Conservation (phyloP, 1,140 invertebrate genomes). For the Physella acuta region DNA sequence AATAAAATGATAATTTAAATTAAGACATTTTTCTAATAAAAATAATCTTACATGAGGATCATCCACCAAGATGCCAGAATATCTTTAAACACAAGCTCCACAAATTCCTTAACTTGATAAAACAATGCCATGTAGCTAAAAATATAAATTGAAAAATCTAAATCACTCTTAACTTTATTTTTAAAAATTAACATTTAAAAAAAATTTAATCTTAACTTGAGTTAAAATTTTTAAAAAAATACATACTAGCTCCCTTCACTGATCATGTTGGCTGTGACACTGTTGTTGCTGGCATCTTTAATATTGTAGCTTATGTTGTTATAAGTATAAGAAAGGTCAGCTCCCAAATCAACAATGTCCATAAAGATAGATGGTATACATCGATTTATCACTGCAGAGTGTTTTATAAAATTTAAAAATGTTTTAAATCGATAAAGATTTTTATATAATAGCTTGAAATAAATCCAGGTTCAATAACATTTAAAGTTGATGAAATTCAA, state of each 20-base stretch:
- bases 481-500: too few species aligned
- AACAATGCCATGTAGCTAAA: constrained; percentile 49
- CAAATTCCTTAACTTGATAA: constrained; percentile 58
- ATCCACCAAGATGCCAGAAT: constrained; percentile 71
- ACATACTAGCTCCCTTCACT: constrained; percentile 48
- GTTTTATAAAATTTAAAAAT: too few species aligned
- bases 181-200: too few species aligned
- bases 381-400: constrained; percentile 62
- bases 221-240: too few species aligned
- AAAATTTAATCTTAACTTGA: too few species aligned
- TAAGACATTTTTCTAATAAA: too few species aligned
- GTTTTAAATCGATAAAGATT: too few species aligned
- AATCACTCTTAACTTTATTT: too few species aligned
- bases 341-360: constrained; percentile 31
- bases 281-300: constrained; percentile 22
- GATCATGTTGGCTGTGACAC: constrained; percentile 40
- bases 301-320: constrained; percentile 21
- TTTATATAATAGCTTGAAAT: too few species aligned
- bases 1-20: too few species aligned
- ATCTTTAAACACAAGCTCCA: constrained; percentile 75
- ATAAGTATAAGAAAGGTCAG: constrained; percentile 27
- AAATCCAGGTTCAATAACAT: too few species aligned
- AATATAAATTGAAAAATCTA: too few species aligned
- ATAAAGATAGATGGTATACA: constrained; percentile 62
- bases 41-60: constrained; percentile 64